These are phyloP conservation scores for mouse (Mus musculus) DNA, from an alignment of 2,113 vertebrate species.

Conservation along the genomic window DNA sequence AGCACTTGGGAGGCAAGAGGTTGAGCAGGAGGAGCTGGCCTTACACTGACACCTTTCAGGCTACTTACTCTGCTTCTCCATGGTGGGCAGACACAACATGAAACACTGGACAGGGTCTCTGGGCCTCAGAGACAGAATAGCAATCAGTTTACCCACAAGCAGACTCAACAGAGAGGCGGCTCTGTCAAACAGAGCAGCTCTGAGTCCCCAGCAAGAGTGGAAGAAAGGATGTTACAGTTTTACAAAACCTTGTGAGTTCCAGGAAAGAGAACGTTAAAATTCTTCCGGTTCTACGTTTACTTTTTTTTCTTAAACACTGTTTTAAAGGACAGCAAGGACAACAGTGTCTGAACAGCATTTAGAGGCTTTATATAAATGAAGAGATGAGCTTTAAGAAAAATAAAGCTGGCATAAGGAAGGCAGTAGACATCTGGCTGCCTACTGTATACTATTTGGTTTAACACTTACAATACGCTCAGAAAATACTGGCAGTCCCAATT, in stretches of 20 bases:
- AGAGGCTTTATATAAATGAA: background rate
- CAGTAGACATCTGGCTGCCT: background rate
- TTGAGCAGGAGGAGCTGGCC: background rate
- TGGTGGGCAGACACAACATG: background rate
- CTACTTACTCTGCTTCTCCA: background rate
- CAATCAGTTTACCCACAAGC: background rate
- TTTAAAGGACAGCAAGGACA: background rate
- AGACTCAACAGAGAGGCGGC: background rate
- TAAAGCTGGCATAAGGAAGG: background rate
- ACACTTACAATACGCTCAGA: background rate
- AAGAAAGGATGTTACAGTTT: background rate
- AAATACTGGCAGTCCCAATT: background rate
- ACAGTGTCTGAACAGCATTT: background rate
- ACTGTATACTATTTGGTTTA: background rate
- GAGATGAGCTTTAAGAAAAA: background rate
- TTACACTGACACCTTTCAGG: background rate
- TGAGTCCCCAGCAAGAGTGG: background rate
- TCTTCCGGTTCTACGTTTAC: background rate
- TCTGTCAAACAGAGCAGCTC: background rate
- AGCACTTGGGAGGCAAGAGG: background rate
- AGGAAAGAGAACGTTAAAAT: background rate
- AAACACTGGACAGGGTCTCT: background rate
- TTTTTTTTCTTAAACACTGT: constrained; percentile 4
- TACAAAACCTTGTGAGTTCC: background rate
- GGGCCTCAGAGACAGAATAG: background rate